A percentile compares a stretch with the other conserved stretches of the same genome.
These are phyloP conservation scores for Corythaeola cristata DNA, from an alignment of 2,113 vertebrate genomes.

Conservation along the genomic window DNA sequence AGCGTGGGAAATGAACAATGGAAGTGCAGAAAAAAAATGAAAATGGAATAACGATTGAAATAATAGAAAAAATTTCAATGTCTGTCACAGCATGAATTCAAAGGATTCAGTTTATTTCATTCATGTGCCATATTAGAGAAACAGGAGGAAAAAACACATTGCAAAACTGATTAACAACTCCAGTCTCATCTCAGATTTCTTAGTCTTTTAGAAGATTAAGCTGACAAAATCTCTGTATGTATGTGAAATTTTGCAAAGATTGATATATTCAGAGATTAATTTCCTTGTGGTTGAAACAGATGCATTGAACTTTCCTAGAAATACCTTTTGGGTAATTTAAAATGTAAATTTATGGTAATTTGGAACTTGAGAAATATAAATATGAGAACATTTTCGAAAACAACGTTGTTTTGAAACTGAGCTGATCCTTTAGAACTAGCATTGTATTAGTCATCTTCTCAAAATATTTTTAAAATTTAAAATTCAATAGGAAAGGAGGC, in stretches of 20 bases:
- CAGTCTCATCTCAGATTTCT: not conserved
- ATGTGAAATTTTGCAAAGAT: not conserved
- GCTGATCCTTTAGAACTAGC: not conserved
- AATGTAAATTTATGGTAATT: constrained; percentile 8
- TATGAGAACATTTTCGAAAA: not conserved
- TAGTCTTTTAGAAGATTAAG: not conserved
- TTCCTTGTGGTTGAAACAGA: not conserved
- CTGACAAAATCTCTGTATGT: not conserved
- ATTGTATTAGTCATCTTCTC: not conserved
- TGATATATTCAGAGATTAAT: not conserved
- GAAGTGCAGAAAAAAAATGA: not conserved
- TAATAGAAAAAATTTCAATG: not conserved
- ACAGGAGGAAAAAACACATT: not conserved
- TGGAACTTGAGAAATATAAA: not conserved
- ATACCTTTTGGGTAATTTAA: not conserved
- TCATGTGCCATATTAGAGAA: not conserved
- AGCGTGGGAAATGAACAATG: rapidly evolving
- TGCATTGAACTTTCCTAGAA: not conserved
- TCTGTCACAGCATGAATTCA: not conserved
- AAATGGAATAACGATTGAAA: not conserved
- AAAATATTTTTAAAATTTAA: not conserved
- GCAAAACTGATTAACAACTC: not conserved
- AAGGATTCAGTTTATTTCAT: not conserved
- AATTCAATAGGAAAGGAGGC: not conserved
- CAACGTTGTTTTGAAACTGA: not conserved